Base-by-base conservation (phyloP, 2,888 invertebrate genomes). In the Chaetogeoica ovagalla region DNA sequence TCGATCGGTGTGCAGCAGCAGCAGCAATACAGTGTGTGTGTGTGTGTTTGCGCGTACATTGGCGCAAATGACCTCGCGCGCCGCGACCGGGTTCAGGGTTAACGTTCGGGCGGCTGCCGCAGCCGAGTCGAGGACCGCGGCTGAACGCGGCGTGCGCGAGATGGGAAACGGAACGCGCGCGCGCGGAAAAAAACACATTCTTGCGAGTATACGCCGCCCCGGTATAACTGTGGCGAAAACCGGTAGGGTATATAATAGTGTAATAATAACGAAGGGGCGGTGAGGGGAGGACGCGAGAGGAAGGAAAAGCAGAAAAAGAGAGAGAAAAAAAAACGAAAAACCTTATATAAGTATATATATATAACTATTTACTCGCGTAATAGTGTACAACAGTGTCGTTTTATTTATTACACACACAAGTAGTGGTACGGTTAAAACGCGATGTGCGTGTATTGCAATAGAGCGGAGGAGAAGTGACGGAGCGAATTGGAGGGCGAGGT, bases 51-150 rank as follows among this genome's bases (percentile, higher is more conserved):
- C 43, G 75, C 3, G 59, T 43, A 48, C 68, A 79, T 79, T 71
- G 71, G 79, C 79, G 79, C 79, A 71, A 79, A 79, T 65, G 79
- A 79, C 79, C 79, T 79, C 79, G 79, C 63, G 63, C 55, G 71
- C 63, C 39, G 43, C 63, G 69, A 70, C 70, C 79, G 79, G 71
- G 79, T 79, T 79, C 79, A 79, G 79, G 79, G 79, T 79, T 79
- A 79, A 79, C 79, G 79, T 79, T 79, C 79, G 77, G 75, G 68
- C 17, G 77, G 68, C 69, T 69, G 77, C 69, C 73, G 68, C 69
- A 69, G 77, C 69, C 73, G 30, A 15, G 15, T n/a, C 30, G 23
- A 13, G 43, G 60, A 60, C 17, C 23, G 48, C 43, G 23, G 30
- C 60, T 30, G 30, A 30, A 30, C 30, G 30, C 30, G 30, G 60